These are phyloP conservation scores for Pomacea canaliculata DNA, from an alignment of 2,888 invertebrate species.

Conservation along the genomic window DNA sequence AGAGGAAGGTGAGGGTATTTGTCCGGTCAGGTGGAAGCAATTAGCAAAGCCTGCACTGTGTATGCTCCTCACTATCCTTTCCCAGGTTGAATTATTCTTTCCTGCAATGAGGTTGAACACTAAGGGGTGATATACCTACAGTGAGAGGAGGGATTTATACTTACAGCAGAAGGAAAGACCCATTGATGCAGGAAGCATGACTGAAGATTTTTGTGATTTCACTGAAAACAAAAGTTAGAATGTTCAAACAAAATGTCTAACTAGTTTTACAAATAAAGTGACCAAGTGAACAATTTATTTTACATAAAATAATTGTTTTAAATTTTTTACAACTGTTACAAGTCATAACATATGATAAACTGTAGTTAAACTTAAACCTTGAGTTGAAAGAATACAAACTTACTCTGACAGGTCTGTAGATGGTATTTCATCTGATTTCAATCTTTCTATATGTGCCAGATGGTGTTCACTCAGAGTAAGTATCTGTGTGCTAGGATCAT, in stretches of 20 bases:
- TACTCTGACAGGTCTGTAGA: conserved; percentile 53
- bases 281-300: no score
- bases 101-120: no score
- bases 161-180: conserved; percentile 78
- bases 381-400: conserved; percentile 28
- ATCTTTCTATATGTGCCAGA: conserved; percentile 62
- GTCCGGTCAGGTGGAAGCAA: no score
- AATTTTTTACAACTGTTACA: no score
- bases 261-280: not conserved
- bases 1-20: no score
- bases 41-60: no score
- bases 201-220: conserved; percentile 88
- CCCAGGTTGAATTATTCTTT: no score
- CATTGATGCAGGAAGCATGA: conserved; percentile 88
- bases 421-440: conserved; percentile 37
- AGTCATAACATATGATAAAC: no score
- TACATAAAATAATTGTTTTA: no score
- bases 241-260: not conserved
- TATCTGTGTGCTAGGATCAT: conserved; percentile 74
- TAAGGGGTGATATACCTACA: no score
- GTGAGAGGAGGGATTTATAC: conserved; percentile 20
- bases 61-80: no score
- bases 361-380: not conserved
- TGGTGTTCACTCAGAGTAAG: conserved; percentile 68
- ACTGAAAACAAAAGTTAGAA: conserved; percentile 71